A percentile compares a stretch with the other conserved stretches of the same genome.
phyloP scores from a whole-genome alignment of 30 jellyfish, hydroid and myxozoan genomes.

The Hydractinia echinata region DNA sequence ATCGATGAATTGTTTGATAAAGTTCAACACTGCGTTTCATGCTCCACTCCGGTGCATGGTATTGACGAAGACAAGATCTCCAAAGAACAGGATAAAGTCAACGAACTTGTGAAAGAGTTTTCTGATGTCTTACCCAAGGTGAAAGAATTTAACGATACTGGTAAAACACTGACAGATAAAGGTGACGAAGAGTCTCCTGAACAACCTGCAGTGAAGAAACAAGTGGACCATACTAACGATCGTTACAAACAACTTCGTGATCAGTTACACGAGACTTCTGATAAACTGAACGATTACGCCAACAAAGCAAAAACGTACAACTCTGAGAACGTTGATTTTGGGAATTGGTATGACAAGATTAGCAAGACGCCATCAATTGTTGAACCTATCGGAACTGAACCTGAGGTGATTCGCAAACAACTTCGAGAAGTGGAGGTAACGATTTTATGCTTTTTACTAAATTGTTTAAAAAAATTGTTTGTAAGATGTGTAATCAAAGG shows the following conservation, averaged over 20 bases:
- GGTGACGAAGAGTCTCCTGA: constrained; percentile 55
- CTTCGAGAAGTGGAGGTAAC: constrained; percentile 55
- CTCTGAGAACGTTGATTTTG: constrained; percentile 34
- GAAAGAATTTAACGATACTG: constrained; percentile 38
- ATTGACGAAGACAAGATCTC: constrained; percentile 63
- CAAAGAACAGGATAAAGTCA: constrained; percentile 54
- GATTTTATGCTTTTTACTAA: neutral
- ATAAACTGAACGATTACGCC: constrained; percentile 41
- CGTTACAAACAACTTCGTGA: constrained; percentile 35
- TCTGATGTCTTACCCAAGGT: constrained; percentile 57
- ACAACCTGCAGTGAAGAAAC: constrained; percentile 25
- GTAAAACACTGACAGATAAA: constrained; percentile 48
- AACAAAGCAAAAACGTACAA: constrained; percentile 35
- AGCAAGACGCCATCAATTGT: constrained; percentile 49
- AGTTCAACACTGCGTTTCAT: constrained; percentile 35
- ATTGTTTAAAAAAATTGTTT: too few relatives aligned
- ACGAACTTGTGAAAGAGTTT: constrained; percentile 40
- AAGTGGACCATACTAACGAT: constrained; percentile 42
- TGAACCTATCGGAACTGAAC: constrained; percentile 57
- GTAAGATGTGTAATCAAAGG: too few relatives aligned
- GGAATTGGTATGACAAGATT: constrained; percentile 50
- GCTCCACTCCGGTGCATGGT: constrained; percentile 41
- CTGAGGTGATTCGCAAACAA: constrained; percentile 55
- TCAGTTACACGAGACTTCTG: constrained; percentile 46
- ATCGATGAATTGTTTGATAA: constrained; percentile 74